Base-by-base conservation (phyloP, 2,888 invertebrate genomes). In the Apantesis nais region DNA sequence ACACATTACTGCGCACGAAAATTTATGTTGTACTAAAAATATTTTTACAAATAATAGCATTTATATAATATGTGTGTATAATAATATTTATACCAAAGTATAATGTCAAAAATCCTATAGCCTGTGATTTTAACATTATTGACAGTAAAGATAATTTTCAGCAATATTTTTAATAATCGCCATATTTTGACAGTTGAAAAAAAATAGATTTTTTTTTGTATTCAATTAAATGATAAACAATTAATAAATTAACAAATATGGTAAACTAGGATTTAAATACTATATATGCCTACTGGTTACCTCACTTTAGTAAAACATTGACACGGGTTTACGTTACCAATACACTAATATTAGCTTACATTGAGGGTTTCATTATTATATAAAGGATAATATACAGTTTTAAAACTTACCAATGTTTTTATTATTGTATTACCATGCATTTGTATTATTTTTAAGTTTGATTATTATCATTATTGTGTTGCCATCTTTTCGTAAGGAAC, bases 401-500 rank as follows among this genome's bases (percentile, higher is more conserved):
- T n/a, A 52, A 55, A 55, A 12, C 14, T 55, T 55, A 25, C 55
- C 25, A 14, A 55, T 55, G 1, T 25, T 25, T 0, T 55, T 29
- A 9, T n/a, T 3, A 25, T n/a, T 25, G 12, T 52, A 52, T 52
- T 11, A 0, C 22, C 22, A 52, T 52, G n/a, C 52, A 22, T 52
- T 52, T n/a, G 11, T n/a, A 22, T n/a, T 12, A 12, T 25, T 62
- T 39, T 16, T 39, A 37, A 22, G 8, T 37, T 14, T n/a, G 22
- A 25, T 22, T 7, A 19, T 29, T 64, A 19, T 9, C 19, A 12
- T 41, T 9, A 3, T 67, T 37, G 19, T 60, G 67, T 41, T 41
- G 66, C 70, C 70, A 66, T 66, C 61, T 61, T 61, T 48, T 14
- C 16, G 12, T 48, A 16, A 61, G 8, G 39, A 62, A 29, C 29